These are phyloP conservation scores for Eira barbara DNA, from an alignment of 2,113 vertebrate species.

Conservation along the genomic window DNA sequence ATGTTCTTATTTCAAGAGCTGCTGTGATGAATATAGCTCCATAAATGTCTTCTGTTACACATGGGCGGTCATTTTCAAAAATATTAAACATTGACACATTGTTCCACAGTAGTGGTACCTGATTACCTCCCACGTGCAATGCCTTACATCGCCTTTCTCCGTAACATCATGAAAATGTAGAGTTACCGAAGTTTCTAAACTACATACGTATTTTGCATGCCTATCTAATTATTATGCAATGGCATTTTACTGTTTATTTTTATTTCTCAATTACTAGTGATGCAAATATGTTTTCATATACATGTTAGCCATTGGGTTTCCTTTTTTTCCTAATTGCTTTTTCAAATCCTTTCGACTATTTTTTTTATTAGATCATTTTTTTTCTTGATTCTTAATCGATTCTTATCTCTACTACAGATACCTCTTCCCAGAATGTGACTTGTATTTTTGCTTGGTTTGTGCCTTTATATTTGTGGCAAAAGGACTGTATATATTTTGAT, in stretches of 20 bases:
- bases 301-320: background rate
- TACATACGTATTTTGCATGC: background rate
- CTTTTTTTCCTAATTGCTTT: background rate
- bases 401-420: background rate
- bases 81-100: background rate
- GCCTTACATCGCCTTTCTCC: background rate
- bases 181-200: background rate
- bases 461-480: background rate
- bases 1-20: conserved; percentile 7
- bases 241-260: background rate
- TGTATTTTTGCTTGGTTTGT: background rate
- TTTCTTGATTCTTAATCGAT: background rate
- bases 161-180: background rate
- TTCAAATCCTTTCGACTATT: background rate
- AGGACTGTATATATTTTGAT: background rate
- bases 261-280: background rate
- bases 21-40: background rate
- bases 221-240: background rate
- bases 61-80: background rate
- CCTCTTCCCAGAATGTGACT: background rate
- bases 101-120: background rate
- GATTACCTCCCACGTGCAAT: background rate
- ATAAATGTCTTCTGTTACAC: background rate
- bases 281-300: background rate
- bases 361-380: background rate